Percentiles rank a stretch among this genome's conserved stretches.
These are phyloP conservation scores for Lepidostoma basale DNA, from an alignment of 1,140 invertebrate species.

Conservation along the genomic window DNA sequence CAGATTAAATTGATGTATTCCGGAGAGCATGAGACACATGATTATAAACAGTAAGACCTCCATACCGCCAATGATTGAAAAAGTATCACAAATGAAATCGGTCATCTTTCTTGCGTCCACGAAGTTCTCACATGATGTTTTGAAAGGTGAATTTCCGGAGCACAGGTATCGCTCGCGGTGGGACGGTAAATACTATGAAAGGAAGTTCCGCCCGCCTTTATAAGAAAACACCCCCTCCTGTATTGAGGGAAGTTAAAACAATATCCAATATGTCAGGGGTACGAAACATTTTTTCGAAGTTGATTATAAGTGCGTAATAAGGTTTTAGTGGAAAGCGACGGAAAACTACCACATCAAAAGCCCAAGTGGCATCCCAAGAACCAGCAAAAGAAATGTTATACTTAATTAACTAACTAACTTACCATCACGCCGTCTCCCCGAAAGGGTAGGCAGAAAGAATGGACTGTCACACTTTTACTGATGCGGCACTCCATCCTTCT, in stretches of 20 bases:
- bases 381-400: not conserved
- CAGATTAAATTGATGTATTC: slow-evolving; percentile 16
- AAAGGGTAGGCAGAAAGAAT: too few species aligned
- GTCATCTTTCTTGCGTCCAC: not conserved
- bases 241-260: slow-evolving; percentile 41
- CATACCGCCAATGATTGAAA: too few species aligned
- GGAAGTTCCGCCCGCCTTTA: slow-evolving; percentile 32
- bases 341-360: too few species aligned
- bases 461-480: too few species aligned
- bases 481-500: too few species aligned
- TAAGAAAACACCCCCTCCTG: slow-evolving; percentile 40
- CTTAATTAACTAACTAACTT: too few species aligned
- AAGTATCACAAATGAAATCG: not conserved
- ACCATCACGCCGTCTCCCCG: too few species aligned
- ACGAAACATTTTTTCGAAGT: not conserved
- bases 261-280: slow-evolving; percentile 26
- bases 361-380: too few species aligned
- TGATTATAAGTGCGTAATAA: too few species aligned
- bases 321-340: not conserved
- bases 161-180: not conserved
- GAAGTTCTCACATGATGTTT: not conserved
- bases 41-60: slow-evolving; percentile 5
- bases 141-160: not conserved
- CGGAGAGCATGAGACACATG: slow-evolving; percentile 11
- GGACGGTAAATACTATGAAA: slow-evolving; percentile 38